phyloP scores from a whole-genome alignment of 2,888 invertebrate species.

The Mayetiola destructor region DNA sequence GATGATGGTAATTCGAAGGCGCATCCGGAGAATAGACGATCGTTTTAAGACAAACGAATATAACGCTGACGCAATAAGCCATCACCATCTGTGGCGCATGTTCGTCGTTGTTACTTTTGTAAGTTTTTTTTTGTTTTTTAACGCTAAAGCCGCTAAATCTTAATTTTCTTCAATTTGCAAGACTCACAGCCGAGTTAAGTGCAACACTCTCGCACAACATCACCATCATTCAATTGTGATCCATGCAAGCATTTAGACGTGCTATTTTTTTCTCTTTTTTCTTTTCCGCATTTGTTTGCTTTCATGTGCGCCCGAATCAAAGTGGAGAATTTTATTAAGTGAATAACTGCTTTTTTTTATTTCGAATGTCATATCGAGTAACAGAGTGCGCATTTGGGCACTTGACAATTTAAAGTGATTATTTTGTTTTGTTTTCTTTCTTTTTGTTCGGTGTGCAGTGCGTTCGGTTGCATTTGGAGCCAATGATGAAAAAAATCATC shows the following conservation, averaged over 20 bases:
- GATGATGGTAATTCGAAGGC: background rate
- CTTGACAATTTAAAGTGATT: too few species aligned
- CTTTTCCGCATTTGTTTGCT: background rate
- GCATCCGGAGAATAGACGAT: background rate
- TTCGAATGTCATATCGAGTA: too few species aligned
- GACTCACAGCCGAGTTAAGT: background rate
- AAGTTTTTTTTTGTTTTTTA: background rate
- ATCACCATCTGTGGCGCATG: background rate
- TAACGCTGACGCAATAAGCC: too few species aligned
- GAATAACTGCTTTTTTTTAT: too few species aligned
- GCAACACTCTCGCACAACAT: conserved; percentile 8
- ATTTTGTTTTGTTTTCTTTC: too few species aligned
- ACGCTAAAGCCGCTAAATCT: conserved; percentile 4
- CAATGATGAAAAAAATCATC: too few species aligned
- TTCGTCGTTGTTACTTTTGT: background rate
- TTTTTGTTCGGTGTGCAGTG: too few species aligned
- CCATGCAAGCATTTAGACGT: conserved; percentile 7
- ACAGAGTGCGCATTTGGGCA: too few species aligned
- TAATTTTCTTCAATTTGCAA: too few species aligned
- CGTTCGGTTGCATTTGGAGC: too few species aligned
- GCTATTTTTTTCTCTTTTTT: background rate
- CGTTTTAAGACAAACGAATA: too few species aligned
- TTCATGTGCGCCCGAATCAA: background rate
- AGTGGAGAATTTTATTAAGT: background rate
- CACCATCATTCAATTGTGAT: conserved; percentile 1